Percentiles rank a stretch among this genome's conserved stretches.
These are phyloP conservation scores for Hoplodrina ambigua DNA, from an alignment of 2,888 invertebrate genomes.

Conservation along the genomic window DNA sequence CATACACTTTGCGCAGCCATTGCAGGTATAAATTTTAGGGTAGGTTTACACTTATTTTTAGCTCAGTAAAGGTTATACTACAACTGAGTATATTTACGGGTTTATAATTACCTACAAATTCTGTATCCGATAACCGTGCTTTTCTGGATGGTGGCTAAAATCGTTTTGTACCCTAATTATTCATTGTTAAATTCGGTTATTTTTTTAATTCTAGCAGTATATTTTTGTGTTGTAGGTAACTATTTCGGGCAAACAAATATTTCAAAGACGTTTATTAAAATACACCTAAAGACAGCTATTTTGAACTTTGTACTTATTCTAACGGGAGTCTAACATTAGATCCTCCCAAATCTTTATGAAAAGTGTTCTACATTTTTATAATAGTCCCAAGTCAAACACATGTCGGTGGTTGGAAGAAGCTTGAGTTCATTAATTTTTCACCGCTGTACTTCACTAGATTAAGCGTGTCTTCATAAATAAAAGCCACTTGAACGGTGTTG, in stretches of 20 bases:
- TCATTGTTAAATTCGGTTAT: no score
- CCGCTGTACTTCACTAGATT: constrained; percentile 72
- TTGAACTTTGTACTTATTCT: no score
- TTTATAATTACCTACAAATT: background rate
- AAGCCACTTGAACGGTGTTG: constrained; percentile 77
- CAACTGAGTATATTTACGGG: background rate
- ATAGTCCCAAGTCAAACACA: constrained; percentile 28
- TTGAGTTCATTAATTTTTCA: constrained; percentile 63
- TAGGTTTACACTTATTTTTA: constrained; percentile 9
- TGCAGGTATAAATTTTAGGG: constrained; percentile 22
- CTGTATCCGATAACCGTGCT: no score
- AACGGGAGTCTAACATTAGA: background rate
- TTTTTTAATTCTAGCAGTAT: no score
- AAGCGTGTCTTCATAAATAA: constrained; percentile 84
- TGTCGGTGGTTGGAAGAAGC: constrained; percentile 33
- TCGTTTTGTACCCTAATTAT: no score
- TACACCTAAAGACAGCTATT: no score
- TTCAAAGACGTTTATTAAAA: no score
- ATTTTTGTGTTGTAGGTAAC: no score
- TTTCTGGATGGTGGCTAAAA: no score
- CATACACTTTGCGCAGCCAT: constrained; percentile 36
- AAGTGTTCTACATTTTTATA: constrained; percentile 8
- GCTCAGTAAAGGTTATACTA: background rate
- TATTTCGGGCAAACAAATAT: no score
- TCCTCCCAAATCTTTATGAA: no score